These are phyloP conservation scores for Cenopis cana DNA, from an alignment of 2,888 invertebrate species.

Conservation along the genomic window DNA sequence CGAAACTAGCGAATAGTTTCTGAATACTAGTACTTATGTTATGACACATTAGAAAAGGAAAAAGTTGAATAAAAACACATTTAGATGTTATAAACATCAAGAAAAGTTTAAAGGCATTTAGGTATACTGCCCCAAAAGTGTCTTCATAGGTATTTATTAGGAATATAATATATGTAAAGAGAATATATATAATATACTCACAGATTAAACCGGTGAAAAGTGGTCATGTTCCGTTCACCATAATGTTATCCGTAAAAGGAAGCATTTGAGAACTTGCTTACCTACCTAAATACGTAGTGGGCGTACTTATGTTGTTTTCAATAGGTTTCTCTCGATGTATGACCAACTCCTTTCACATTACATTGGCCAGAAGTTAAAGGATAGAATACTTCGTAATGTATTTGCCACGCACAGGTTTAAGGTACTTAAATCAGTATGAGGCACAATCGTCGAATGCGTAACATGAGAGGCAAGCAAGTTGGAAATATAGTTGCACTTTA, in stretches of 20 bases:
- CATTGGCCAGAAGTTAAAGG: neutral
- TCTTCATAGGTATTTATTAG: neutral
- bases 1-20: no score
- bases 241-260: constrained; percentile 24
- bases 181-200: constrained; percentile 7
- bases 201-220: constrained; percentile 14
- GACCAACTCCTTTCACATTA: constrained; percentile 2
- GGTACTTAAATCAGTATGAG: no score
- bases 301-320: constrained; percentile 25
- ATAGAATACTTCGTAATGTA: neutral
- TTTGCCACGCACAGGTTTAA: neutral
- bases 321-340: constrained; percentile 17
- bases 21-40: no score
- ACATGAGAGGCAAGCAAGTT: neutral
- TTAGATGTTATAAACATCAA: no score
- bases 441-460: neutral
- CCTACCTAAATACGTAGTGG: constrained; percentile 16
- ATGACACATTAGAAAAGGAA: no score
- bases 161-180: constrained; percentile 5
- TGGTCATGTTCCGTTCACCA: constrained; percentile 16
- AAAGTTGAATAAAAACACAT: no score
- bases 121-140: no score
- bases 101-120: no score
- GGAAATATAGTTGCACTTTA: neutral
- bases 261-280: constrained; percentile 21